A percentile compares a stretch with the other conserved stretches of the same genome.
These are phyloP conservation scores for Sphenodon punctatus DNA, from an alignment of 2,797 vertebrate species.

Conservation along the genomic window DNA sequence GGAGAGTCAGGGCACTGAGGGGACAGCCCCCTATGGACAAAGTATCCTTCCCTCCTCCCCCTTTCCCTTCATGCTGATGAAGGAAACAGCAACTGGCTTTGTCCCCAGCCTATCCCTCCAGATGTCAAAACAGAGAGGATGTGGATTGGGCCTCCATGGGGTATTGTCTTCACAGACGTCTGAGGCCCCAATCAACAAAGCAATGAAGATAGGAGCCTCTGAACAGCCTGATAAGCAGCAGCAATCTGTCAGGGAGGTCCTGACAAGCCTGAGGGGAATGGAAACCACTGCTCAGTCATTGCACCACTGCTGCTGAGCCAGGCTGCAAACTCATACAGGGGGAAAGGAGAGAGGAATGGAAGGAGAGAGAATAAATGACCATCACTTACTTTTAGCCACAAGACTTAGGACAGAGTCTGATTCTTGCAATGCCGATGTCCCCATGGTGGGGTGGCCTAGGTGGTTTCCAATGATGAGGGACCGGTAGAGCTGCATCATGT, in stretches of 20 bases:
- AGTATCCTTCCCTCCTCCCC: rapidly evolving
- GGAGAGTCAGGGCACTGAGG: background rate
- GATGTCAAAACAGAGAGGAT: constrained; percentile 77
- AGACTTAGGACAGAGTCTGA: constrained; percentile 82
- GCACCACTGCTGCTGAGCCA: background rate
- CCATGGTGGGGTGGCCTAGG: constrained; percentile 16
- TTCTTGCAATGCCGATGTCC: constrained; percentile 39
- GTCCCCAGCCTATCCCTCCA: constrained; percentile 42
- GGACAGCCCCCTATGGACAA: background rate
- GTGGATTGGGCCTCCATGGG: constrained; percentile 78
- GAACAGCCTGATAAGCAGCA: constrained; percentile 63
- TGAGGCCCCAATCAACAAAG: constrained; percentile 83
- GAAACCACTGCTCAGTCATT: background rate
- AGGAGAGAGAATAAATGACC: background rate
- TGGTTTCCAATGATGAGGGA: constrained; percentile 61
- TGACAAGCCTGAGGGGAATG: background rate
- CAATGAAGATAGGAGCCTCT: constrained; percentile 80
- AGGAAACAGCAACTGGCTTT: background rate
- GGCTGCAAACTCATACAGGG: background rate
- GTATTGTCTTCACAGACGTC: constrained; percentile 69
- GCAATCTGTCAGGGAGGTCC: constrained; percentile 39
- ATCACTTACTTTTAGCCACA: constrained; percentile 79
- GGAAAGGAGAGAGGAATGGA: background rate
- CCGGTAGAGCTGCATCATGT: constrained; percentile 88
- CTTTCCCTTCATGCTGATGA: background rate